Evolutionary conservation across 2,113 vertebrate species (phyloP), one percentile per base, ranked within the genome.

Genomic region (Pleuronectes platessa): DNA sequence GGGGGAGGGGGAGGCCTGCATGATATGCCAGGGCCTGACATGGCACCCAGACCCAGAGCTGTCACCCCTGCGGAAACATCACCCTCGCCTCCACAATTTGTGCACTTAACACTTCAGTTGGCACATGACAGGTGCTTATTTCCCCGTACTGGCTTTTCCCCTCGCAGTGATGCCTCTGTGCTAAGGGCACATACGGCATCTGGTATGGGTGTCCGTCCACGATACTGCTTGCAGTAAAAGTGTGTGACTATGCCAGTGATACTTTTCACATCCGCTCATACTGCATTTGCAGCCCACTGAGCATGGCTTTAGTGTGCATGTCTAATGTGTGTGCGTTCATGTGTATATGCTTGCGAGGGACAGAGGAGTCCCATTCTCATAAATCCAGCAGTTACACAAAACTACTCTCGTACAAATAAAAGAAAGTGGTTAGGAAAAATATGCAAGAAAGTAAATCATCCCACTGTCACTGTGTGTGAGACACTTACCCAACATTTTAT

Each of bases 51-150:
- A 92, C 90, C 90, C 86, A 47, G 85, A 92, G 92, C 91, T 92
- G 86, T 92, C 91, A 91, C 89, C 93, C 92, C 92, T 74, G 80
- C 85, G 85, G 93, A 93, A 93, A 93, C 88, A 92, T 94, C 91
- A 91, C 84, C 88, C 90, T 83, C 88, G 83, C 91, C 87, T 91
- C 89, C 89, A 88, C 91, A 92, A 94, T 93, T 93, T 92, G 90
- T 92, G 88, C 91, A 92, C 90, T 93, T 92, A 94, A 94, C 93
- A 93, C 93, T 93, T 90, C 89, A 93, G 87, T 94, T 94, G 93
- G 93, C 90, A 88, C 91, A 88, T 93, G 93, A 94, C 91, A 93
- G 93, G 94, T 94, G 93, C 92, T 93, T 90, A 93, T 93, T 92
- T 93, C 86, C 86, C 84, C 64, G 77, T 75, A 73, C 86, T 90